Evolutionary conservation across 2,113 vertebrate genomes (phyloP), one percentile per base, ranked within the genome.

Genomic region (Phylloscopus trochilus): DNA sequence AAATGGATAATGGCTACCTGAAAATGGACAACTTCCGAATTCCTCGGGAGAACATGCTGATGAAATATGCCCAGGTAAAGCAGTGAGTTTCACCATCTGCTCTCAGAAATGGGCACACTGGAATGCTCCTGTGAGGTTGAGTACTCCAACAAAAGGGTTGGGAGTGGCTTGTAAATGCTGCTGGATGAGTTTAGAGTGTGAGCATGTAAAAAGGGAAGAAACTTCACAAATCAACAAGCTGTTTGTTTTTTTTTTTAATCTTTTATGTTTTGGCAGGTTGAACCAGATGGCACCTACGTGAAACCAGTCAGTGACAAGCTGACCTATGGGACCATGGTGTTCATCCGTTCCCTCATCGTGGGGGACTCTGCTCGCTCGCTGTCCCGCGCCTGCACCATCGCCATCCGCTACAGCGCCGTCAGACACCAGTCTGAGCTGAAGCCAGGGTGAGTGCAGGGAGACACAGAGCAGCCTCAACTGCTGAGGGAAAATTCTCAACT

Each of bases 251-350:
- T 66, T 56, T 26, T 26, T 3, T 2, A 17, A 55, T 9, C 13
- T 27, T 10, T 7, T 35, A 1, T 31, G 20, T 87, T 52, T 59
- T 84, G 74, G 60, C 85, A 99, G 99, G 99, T 99, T 96, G 98
- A 99, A 95, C 98, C 98, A 62, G 99, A 99, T 55, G 99, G 99
- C 47, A 98, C 98, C 0, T 99, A 99, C 3, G 88, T 99, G 97
- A 99, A 99, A 58, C 99, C 99, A 6, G 89, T 99, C 13, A 99
- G 98, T 92, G 98, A 98, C 96, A 99, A 99, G 95, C 98, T 99
- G 92, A 99, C 99, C 6, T 99, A 99, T 0, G 99, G 99, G 81
- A 99, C 99, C 91, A 99, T 99, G 99, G 99, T 99, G 87, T 99
- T 99, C 53, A 98, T 99, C 96, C 98, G 99, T 43, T 98, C 99